Percentiles rank a stretch among this genome's conserved stretches.
These are phyloP conservation scores for Troides helena DNA, from an alignment of 2,888 invertebrate species.

Conservation along the genomic window DNA sequence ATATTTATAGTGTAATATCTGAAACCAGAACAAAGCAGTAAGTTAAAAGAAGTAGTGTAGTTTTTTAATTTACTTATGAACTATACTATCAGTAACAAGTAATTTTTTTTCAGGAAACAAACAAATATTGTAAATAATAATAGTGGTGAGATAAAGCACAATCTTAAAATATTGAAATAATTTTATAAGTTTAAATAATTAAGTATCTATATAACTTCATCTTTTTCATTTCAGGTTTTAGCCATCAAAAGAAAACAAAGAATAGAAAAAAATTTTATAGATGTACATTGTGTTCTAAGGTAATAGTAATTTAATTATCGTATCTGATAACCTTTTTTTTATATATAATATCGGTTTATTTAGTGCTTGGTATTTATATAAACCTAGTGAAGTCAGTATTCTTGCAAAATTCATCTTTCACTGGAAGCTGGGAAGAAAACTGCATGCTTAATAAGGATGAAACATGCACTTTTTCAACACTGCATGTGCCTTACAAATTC, in stretches of 20 bases:
- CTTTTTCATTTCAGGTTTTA: conserved; percentile 9
- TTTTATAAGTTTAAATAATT: neutral
- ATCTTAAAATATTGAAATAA: neutral
- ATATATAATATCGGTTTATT: too few relatives aligned
- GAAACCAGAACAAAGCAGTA: conserved; percentile 3
- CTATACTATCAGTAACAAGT: neutral
- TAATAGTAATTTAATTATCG: conserved; percentile 2
- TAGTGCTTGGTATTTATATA: too few relatives aligned
- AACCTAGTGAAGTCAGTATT: too few relatives aligned
- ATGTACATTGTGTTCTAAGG: conserved; percentile 26
- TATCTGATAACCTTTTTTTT: too few relatives aligned
- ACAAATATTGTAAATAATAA: neutral
- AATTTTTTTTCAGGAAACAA: conserved; percentile 10
- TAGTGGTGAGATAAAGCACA: conserved; percentile 3
- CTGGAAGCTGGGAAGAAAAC: too few relatives aligned
- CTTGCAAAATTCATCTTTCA: too few relatives aligned
- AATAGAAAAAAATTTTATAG: conserved; percentile 16
- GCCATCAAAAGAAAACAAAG: conserved; percentile 1
- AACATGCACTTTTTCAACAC: too few relatives aligned
- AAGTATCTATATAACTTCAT: neutral
- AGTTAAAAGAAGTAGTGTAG: conserved; percentile 8
- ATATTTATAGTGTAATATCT: conserved; percentile 1
- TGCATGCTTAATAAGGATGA: too few relatives aligned
- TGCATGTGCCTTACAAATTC: too few relatives aligned
- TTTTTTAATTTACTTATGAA: neutral